A percentile compares a stretch with the other conserved stretches of the same genome.
Evolutionary conservation across 2,797 vertebrate species (phyloP).

Genomic region (Poeciliopsis presidionis): DNA sequence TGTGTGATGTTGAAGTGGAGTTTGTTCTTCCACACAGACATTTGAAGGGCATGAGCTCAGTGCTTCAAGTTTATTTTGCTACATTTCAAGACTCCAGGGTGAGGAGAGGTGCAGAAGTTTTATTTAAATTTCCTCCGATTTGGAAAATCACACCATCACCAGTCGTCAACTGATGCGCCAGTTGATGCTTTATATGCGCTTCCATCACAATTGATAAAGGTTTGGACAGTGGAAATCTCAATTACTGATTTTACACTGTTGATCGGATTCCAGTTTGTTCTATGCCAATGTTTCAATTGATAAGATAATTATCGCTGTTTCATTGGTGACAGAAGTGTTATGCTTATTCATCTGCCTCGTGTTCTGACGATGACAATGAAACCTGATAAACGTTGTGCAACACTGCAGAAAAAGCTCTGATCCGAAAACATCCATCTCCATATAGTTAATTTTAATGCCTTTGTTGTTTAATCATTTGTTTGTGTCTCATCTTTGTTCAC

Average conservation of each 20-base stretch:
- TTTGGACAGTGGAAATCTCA: too few species aligned
- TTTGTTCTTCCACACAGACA: too few species aligned
- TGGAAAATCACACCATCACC: neutral
- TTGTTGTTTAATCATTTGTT: neutral
- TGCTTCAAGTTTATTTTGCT: neutral
- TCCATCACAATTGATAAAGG: too few species aligned
- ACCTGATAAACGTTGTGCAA: neutral
- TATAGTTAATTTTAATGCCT: neutral
- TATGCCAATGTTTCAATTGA: neutral
- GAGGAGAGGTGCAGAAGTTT: neutral
- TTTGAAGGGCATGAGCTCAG: too few species aligned
- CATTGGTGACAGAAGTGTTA: neutral
- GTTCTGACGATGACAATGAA: neutral
- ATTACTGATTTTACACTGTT: neutral
- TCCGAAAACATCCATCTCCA: neutral
- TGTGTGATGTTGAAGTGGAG: too few species aligned
- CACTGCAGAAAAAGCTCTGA: neutral
- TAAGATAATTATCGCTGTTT: neutral
- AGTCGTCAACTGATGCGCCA: neutral
- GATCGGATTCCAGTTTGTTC: neutral
- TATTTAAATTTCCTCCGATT: neutral
- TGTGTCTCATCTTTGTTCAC: constrained; percentile 2
- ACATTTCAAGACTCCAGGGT: neutral
- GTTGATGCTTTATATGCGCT: neutral
- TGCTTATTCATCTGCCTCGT: neutral